Percentiles rank a stretch among this genome's conserved stretches.
Evolutionary conservation across 2,113 vertebrate species (phyloP).

Genomic region (Brevimyrus niger): DNA sequence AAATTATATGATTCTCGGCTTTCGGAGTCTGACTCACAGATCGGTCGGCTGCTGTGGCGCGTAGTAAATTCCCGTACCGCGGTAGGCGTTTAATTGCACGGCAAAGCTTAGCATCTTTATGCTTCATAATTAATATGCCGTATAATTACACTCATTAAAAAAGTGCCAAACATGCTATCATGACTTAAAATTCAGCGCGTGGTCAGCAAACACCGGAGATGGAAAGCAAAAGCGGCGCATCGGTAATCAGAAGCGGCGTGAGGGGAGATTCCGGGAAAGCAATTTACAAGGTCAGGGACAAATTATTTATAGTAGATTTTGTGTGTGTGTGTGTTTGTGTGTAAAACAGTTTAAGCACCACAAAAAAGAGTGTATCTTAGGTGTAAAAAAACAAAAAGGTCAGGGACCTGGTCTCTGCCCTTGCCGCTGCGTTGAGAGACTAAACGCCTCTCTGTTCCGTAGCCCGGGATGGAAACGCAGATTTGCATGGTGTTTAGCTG

Average conservation of each 20-base stretch:
- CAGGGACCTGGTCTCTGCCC: neutral
- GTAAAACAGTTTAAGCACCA: neutral
- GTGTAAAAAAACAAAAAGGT: neutral
- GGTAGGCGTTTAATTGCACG: neutral
- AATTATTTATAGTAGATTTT: neutral
- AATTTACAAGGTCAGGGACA: neutral
- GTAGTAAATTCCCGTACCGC: neutral
- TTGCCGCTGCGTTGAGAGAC: neutral
- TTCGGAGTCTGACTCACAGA: neutral
- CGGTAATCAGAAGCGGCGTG: neutral
- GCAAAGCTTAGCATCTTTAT: neutral
- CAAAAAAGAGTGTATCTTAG: neutral
- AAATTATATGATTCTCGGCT: slow-evolving; percentile 7
- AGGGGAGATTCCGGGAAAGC: neutral
- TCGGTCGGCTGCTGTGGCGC: neutral
- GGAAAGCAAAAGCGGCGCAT: neutral
- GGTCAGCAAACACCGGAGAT: neutral
- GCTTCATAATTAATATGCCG: neutral
- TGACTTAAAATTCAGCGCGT: neutral
- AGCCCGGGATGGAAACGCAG: neutral
- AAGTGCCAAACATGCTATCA: neutral
- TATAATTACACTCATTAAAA: slow-evolving; percentile 6
- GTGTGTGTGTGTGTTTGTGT: neutral
- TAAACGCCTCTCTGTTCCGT: neutral
- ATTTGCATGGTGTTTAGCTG: neutral